Evolutionary conservation across 2,797 vertebrate genomes (phyloP).

Genomic region (Mormyrops attenuatus): DNA sequence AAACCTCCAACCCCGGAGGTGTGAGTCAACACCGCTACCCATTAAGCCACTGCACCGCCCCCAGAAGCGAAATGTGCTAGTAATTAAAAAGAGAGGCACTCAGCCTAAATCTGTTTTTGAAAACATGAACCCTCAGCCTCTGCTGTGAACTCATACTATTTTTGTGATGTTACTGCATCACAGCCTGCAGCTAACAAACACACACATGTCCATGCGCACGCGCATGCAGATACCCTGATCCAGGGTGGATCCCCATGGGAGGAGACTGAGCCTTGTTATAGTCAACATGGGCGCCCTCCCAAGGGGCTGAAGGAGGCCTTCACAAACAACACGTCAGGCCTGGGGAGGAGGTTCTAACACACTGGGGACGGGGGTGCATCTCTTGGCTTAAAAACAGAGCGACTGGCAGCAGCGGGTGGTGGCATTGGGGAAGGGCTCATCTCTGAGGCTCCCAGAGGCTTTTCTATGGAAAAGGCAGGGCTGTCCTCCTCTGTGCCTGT

Average conservation of each 20-base stretch:
- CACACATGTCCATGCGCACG: not conserved
- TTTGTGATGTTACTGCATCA: not conserved
- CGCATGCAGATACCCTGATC: not conserved
- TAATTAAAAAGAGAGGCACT: slow-evolving; percentile 1
- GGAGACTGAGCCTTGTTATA: slow-evolving; percentile 40
- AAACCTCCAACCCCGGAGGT: not conserved
- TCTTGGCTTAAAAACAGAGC: not conserved
- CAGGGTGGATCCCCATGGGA: not conserved
- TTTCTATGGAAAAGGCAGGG: not conserved
- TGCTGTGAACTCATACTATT: not conserved
- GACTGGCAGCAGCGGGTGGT: not conserved
- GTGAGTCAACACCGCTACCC: not conserved
- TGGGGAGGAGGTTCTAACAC: not conserved
- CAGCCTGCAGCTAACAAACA: not conserved
- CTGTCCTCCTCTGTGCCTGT: not conserved
- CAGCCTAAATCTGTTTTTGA: not conserved
- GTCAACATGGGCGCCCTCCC: slow-evolving; percentile 14
- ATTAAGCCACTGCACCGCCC: not conserved
- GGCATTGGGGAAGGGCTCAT: not conserved
- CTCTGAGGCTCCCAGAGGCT: not conserved
- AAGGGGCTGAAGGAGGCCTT: slow-evolving; percentile 13
- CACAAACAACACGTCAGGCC: slow-evolving; percentile 29
- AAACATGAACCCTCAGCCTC: not conserved
- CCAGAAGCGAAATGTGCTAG: not conserved
- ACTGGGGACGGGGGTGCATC: not conserved